Conservation (phyloP, 2,888 invertebrate species). For the Sipunculus nudus region DNA sequence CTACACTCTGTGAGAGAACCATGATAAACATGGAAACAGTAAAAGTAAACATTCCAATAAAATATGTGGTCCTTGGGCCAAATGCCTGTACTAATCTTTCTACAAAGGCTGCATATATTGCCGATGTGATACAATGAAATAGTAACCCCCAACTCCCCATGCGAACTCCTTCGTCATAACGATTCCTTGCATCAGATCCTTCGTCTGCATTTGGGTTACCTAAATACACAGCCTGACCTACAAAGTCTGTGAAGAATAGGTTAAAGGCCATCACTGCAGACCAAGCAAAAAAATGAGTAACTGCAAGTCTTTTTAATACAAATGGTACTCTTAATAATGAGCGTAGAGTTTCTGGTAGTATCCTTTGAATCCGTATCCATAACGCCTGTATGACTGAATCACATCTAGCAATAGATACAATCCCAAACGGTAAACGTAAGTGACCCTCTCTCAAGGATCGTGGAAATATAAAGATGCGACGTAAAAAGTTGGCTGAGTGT, state of each 20-base stretch:
- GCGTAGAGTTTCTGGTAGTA: slow-evolving; percentile 37
- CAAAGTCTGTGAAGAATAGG: slow-evolving; percentile 95
- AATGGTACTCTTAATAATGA: slow-evolving; percentile 76
- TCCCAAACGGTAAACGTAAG: no score
- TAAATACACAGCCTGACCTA: slow-evolving; percentile 88
- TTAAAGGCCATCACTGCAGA: slow-evolving; percentile 98
- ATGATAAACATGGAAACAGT: slow-evolving; percentile 81
- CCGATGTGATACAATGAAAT: slow-evolving; percentile 80
- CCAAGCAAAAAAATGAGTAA: slow-evolving; percentile 96
- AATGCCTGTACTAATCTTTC: slow-evolving; percentile 82
- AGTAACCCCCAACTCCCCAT: slow-evolving; percentile 98
- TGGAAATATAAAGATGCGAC: no score
- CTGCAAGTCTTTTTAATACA: slow-evolving; percentile 84
- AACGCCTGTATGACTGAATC: slow-evolving; percentile 10
- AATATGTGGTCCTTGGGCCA: slow-evolving; percentile 59
- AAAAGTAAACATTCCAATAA: slow-evolving; percentile 70
- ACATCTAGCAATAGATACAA: neutral
- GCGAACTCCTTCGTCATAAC: slow-evolving; percentile 89
- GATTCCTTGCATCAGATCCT: slow-evolving; percentile 55
- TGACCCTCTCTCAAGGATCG: no score
- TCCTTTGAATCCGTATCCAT: slow-evolving; percentile 13
- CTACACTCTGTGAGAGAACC: slow-evolving; percentile 85
- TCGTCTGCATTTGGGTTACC: slow-evolving; percentile 77
- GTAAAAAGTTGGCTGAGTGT: no score
- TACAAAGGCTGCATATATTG: slow-evolving; percentile 82